Base-by-base conservation (phyloP, 2,113 vertebrate genomes). In the Nettapus auritus region DNA sequence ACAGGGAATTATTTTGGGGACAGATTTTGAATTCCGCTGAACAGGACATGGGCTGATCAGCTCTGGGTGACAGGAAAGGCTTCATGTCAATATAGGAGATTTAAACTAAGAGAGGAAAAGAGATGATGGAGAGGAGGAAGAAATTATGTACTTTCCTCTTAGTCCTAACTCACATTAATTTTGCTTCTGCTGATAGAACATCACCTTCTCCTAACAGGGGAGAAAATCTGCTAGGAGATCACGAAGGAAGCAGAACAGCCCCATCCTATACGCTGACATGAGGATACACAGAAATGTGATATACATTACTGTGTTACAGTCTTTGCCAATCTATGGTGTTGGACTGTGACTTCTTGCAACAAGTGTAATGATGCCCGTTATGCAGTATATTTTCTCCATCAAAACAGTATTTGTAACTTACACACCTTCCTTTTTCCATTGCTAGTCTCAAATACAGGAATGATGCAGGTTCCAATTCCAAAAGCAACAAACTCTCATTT, bases 31-130 rank as follows among this genome's bases (percentile, higher is more conserved):
- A 71, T 85, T 89, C 25, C 53, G 36, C 69, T 73, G 81, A 79
- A 90, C 67, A 87, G 82, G 57, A 93, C 84, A 79, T 34, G 26
- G 23, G 23, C 38, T 64, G 63, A 52, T 20, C 33, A 92, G 33
- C 60, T 34, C n/a, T 90, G 59, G 53, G 57, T 84, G 53, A 70
- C 81, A 86, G 81, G 84, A 96, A 95, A 85, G 29, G 48, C 57
- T 92, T 89, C 26, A 64, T 57, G 40, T 91, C 63, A 82, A 5
- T n/a, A 57, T 11, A 70, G 22, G 76, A 66, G 42, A 86, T 68
- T 80, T 56, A 46, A 92, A 92, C 31, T n/a, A 78, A 79, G 66
- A 92, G 59, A 71, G 57, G 57, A 93, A 96, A 77, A 86, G 28
- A 60, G 26, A 71, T 84, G 81, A 92, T 75, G 33, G 81, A 88